These are phyloP conservation scores for Lytechinus pictus DNA, from an alignment of 35 echinoderm and acorn worm genomes.

Conservation along the genomic window DNA sequence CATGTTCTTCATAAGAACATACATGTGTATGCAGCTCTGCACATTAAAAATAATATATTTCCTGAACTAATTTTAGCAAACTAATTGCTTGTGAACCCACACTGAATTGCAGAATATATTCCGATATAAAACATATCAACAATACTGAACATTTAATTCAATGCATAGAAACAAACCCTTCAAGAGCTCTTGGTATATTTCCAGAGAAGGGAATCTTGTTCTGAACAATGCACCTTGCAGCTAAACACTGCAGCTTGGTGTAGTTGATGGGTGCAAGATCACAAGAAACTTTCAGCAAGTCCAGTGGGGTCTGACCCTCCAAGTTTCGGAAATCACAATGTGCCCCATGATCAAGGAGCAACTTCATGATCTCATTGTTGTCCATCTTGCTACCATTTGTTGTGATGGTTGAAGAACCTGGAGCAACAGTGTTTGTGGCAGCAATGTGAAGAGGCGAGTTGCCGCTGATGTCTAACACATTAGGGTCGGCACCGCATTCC, in stretches of 20 bases:
- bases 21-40: not conserved
- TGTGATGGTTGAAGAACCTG: conserved; percentile 26
- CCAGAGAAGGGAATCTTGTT: conserved; percentile 75
- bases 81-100: not conserved
- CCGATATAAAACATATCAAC: not conserved
- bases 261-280: conserved; percentile 90
- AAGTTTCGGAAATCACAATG: conserved; percentile 85
- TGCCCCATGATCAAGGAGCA: conserved; percentile 73
- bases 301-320: conserved; percentile 76
- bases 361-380: conserved; percentile 68
- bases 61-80: not conserved
- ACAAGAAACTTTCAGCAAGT: conserved; percentile 71
- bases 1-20: not conserved
- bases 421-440: conserved; percentile 50
- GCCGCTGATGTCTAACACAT: conserved; percentile 65
- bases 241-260: conserved; percentile 81
- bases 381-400: conserved; percentile 55
- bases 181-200: conserved; percentile 81
- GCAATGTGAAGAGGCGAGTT: conserved; percentile 89
- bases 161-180: conserved; percentile 85
- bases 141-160: not conserved
- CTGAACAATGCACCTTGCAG: conserved; percentile 72
- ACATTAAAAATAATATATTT: not conserved
- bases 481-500: conserved; percentile 79
- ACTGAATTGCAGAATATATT: not conserved